These are phyloP conservation scores for Dusona sp. DNA, from an alignment of 2,888 invertebrate genomes.

Conservation along the genomic window DNA sequence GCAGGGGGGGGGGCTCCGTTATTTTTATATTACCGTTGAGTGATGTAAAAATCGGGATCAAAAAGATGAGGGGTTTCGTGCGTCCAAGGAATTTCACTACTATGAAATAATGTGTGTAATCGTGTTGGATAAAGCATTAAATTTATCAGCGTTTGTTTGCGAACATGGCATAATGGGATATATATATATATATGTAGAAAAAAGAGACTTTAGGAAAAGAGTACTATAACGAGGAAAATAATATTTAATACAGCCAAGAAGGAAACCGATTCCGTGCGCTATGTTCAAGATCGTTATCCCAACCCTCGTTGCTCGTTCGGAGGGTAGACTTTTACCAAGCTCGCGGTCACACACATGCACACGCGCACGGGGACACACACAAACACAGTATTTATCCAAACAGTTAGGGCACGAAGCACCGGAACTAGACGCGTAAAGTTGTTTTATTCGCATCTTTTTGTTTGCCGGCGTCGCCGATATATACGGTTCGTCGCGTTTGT, in stretches of 20 bases:
- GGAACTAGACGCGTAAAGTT: conserved; percentile 27
- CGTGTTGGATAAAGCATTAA: neutral
- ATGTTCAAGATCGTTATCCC: conserved; percentile 61
- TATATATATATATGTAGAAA: neutral
- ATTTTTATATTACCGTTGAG: neutral
- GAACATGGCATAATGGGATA: too few relatives aligned
- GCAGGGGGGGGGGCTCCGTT: neutral
- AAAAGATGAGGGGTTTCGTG: neutral
- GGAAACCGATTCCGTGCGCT: conserved; percentile 39
- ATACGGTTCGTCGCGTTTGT: conserved; percentile 20
- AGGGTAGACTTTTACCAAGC: conserved; percentile 45
- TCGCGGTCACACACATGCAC: neutral
- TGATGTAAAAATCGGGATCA: neutral
- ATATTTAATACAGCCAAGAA: neutral
- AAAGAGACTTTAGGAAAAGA: neutral
- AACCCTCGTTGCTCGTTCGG: conserved; percentile 20
- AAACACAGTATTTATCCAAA: neutral
- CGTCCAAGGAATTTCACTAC: neutral
- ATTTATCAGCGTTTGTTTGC: neutral
- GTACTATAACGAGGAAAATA: conserved; percentile 3
- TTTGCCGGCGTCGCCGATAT: conserved; percentile 16
- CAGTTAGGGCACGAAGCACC: conserved; percentile 14
- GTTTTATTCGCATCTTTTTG: conserved; percentile 24
- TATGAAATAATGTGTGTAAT: neutral
- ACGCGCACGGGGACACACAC: neutral